Evolutionary conservation across 1,140 invertebrate species (phyloP).

Genomic region (Asobara japonica): DNA sequence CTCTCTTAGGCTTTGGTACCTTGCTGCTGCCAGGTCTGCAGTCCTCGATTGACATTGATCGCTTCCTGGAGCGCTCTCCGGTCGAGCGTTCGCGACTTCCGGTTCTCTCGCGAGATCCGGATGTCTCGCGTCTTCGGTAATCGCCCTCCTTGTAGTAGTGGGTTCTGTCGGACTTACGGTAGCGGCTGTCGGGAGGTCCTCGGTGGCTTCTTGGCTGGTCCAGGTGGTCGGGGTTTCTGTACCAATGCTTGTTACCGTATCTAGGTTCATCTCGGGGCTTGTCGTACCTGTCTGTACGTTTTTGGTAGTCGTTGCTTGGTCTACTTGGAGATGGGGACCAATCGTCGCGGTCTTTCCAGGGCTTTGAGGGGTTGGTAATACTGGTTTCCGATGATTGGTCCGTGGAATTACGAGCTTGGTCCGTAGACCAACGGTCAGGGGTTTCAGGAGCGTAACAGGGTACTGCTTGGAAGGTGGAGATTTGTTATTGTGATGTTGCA

Average conservation of each 20-base stretch:
- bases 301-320: constrained; percentile 20
- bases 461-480: too few relatives aligned
- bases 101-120: not conserved
- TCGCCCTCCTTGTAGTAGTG: constrained; percentile 30
- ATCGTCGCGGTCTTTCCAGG: too few relatives aligned
- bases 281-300: constrained; percentile 38
- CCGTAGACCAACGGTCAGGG: too few relatives aligned
- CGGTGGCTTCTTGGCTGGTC: not conserved
- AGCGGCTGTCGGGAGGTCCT: constrained; percentile 20
- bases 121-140: constrained; percentile 1
- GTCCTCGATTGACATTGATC: constrained; percentile 56
- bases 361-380: too few relatives aligned
- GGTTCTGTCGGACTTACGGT: constrained; percentile 33
- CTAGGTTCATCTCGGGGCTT: constrained; percentile 35
- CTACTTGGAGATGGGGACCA: too few relatives aligned
- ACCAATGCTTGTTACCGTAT: constrained; percentile 26
- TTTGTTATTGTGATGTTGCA: too few relatives aligned
- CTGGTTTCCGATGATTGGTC: too few relatives aligned
- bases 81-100: constrained; percentile 37
- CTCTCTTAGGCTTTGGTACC: constrained; percentile 43
- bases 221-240: not conserved
- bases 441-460: too few relatives aligned
- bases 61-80: constrained; percentile 48
- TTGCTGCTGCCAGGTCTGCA: constrained; percentile 35
- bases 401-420: too few relatives aligned